A percentile compares a stretch with the other conserved stretches of the same genome.
phyloP scores from a whole-genome alignment of 1,140 invertebrate species.

The Maconellicoccus hirsutus region DNA sequence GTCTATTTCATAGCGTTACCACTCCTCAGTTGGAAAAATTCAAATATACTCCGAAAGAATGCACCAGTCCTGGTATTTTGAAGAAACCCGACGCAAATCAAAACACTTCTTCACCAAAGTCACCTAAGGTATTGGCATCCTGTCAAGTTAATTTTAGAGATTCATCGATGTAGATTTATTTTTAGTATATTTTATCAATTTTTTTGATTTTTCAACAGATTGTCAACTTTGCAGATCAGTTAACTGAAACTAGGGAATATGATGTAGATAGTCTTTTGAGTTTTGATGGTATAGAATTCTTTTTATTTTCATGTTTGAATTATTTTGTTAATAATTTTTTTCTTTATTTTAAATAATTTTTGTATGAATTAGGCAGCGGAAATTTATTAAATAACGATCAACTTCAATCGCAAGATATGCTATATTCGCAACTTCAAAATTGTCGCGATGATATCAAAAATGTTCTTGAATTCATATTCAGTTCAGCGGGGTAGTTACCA shows the following conservation, averaged over 20 bases:
- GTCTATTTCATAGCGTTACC: neutral
- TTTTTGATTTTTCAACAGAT: too few species aligned
- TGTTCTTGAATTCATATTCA: neutral
- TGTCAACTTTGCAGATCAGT: neutral
- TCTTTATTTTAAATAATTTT: neutral
- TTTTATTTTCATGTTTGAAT: neutral
- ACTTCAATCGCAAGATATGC: neutral
- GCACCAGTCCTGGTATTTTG: slow-evolving; percentile 14
- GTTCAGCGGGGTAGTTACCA: neutral
- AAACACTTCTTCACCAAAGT: neutral
- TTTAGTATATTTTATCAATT: neutral
- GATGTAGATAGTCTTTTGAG: neutral
- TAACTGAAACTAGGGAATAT: neutral
- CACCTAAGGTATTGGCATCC: neutral
- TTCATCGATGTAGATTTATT: neutral
- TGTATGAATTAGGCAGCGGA: neutral
- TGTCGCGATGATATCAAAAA: neutral
- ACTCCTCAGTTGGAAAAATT: neutral
- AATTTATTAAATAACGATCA: neutral
- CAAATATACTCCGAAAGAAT: slow-evolving; percentile 6
- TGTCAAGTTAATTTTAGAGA: too few species aligned
- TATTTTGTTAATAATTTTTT: neutral
- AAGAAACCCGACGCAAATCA: neutral
- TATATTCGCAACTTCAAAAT: neutral
- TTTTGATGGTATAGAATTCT: neutral